Conservation (phyloP, 2,113 vertebrate species). For the Semicossyphus pulcher region DNA sequence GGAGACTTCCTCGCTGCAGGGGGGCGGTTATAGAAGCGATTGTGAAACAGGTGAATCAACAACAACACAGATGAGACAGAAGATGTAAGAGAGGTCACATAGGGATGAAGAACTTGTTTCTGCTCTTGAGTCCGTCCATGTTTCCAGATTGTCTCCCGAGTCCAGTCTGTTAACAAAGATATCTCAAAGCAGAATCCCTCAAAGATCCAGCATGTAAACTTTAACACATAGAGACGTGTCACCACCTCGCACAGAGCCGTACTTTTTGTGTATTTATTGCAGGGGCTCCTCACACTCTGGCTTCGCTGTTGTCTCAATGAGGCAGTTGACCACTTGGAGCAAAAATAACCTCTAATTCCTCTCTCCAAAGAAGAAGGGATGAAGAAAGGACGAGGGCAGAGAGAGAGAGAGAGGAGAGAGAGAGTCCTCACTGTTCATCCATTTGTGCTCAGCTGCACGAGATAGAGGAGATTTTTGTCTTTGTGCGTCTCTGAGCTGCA, state of each 20-base stretch:
- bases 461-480: constrained; percentile 14
- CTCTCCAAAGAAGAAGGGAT: neutral
- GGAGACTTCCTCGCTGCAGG: too few species aligned
- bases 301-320: constrained; percentile 12
- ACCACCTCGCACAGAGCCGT: too few species aligned
- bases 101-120: neutral
- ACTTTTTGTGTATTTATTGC: too few species aligned
- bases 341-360: constrained; percentile 37
- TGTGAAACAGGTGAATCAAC: neutral
- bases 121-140: neutral
- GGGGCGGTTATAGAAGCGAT: neutral
- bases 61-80: neutral
- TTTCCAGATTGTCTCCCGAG: neutral
- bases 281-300: too few species aligned
- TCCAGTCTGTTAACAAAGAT: too few species aligned
- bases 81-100: constrained; percentile 24
- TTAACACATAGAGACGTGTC: too few species aligned
- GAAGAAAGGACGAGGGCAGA: constrained; percentile 11
- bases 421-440: constrained; percentile 23
- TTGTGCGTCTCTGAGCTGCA: constrained; percentile 25
- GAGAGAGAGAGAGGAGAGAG: constrained; percentile 4
- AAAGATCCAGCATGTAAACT: too few species aligned
- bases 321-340: neutral
- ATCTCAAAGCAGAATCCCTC: too few species aligned
- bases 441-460: constrained; percentile 23